phyloP scores from a whole-genome alignment of 2,888 invertebrate species.

The Epinotia ramella region DNA sequence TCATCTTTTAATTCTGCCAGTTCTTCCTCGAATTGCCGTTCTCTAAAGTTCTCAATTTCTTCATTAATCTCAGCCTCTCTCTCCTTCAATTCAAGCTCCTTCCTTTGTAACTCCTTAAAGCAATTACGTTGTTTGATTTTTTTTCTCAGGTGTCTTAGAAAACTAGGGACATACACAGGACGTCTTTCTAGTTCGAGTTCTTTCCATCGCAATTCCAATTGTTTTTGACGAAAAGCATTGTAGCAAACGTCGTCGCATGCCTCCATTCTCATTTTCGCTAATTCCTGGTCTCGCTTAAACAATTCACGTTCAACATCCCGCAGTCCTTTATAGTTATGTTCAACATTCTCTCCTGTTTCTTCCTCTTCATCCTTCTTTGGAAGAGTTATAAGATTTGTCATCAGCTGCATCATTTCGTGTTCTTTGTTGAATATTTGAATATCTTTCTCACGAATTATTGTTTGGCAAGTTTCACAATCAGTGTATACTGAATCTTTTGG shows the following conservation, averaged over 20 bases:
- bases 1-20: background rate
- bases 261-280: slow-evolving; percentile 15
- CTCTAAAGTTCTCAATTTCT: slow-evolving; percentile 12
- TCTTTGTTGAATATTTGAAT: slow-evolving; percentile 17
- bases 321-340: slow-evolving; percentile 15
- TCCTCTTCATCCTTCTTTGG: background rate
- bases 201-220: slow-evolving; percentile 28
- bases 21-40: slow-evolving; percentile 1
- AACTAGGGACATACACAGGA: background rate
- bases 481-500: background rate
- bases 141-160: background rate
- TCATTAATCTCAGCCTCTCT: slow-evolving; percentile 9
- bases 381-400: slow-evolving; percentile 16
- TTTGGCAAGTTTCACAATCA: slow-evolving; percentile 5
- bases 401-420: slow-evolving; percentile 3
- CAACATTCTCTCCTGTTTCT: background rate
- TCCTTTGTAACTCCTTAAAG: slow-evolving; percentile 11
- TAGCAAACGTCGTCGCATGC: slow-evolving; percentile 20
- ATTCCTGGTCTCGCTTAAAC: slow-evolving; percentile 11
- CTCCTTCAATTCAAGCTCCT: slow-evolving; percentile 18
- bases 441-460: slow-evolving; percentile 27
- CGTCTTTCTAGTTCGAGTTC: slow-evolving; percentile 17
- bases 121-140: slow-evolving; percentile 11
- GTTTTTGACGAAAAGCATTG: slow-evolving; percentile 16
- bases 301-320: slow-evolving; percentile 19